These are phyloP conservation scores for Bucco capensis DNA, from an alignment of 2,113 vertebrate species.

Conservation along the genomic window DNA sequence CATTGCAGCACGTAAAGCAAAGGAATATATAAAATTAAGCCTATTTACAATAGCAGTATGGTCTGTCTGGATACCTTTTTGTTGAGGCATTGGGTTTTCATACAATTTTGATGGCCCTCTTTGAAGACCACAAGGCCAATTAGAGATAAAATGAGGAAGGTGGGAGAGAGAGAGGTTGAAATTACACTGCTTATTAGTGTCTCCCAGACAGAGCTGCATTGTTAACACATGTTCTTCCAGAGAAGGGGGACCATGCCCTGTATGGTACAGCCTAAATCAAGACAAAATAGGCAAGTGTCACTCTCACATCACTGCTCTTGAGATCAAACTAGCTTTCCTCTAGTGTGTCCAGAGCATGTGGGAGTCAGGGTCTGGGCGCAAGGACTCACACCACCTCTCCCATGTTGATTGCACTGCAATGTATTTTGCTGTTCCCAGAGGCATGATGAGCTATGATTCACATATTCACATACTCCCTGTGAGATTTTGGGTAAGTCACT, in stretches of 20 bases:
- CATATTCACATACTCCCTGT: not conserved
- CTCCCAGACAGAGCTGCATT: not conserved
- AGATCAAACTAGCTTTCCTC: not conserved
- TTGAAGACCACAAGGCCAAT: not conserved
- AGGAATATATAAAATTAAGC: not conserved
- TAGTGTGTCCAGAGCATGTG: fast-evolving
- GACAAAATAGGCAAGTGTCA: not conserved
- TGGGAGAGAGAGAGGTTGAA: not conserved
- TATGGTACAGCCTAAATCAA: not conserved
- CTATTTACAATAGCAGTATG: not conserved
- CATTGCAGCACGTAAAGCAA: not conserved
- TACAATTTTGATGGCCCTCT: not conserved
- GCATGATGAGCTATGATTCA: not conserved
- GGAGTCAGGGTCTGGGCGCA: fast-evolving
- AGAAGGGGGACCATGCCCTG: not conserved
- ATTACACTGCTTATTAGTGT: not conserved
- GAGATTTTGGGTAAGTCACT: not conserved
- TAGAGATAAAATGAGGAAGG: not conserved
- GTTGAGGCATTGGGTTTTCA: not conserved
- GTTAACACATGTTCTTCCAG: not conserved
- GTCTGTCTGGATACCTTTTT: not conserved
- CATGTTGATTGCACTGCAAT: no score
- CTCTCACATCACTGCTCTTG: not conserved
- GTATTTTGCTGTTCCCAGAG: not conserved
- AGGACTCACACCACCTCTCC: not conserved